Conservation (phyloP, 2,888 invertebrate species). For the Agonopterix alstromeriana region DNA sequence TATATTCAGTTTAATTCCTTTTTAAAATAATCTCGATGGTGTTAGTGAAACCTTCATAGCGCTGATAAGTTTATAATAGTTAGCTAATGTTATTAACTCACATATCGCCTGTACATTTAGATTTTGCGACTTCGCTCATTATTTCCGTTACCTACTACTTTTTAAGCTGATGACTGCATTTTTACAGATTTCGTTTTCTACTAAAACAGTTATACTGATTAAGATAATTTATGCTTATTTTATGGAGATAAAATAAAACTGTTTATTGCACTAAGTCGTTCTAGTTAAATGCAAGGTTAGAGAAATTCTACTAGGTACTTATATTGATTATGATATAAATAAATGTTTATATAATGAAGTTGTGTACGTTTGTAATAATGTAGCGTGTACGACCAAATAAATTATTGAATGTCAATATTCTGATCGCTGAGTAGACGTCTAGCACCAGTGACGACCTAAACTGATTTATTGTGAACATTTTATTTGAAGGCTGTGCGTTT, state of each 20-base stretch:
- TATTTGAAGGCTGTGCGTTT: conserved; percentile 36
- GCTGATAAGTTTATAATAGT: not conserved
- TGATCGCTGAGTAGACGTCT: conserved; percentile 34
- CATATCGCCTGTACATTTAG: conserved; percentile 29
- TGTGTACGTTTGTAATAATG: conserved; percentile 51
- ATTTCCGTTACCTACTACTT: conserved; percentile 22
- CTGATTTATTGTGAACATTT: conserved; percentile 18
- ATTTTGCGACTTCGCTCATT: conserved; percentile 16
- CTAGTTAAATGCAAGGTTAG: conserved; percentile 41
- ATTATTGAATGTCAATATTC: conserved; percentile 31
- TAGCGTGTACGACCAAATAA: conserved; percentile 57
- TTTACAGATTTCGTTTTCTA: conserved; percentile 21
- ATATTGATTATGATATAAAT: conserved; percentile 30
- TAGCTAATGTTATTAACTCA: conserved; percentile 19
- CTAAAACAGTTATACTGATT: conserved; percentile 19
- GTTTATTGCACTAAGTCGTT: conserved; percentile 45
- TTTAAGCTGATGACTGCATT: conserved; percentile 37
- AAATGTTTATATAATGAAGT: conserved; percentile 50
- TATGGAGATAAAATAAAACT: conserved; percentile 15
- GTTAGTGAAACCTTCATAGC: not conserved
- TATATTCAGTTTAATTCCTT: too few species aligned
- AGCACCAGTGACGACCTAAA: conserved; percentile 42
- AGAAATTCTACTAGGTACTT: conserved; percentile 38
- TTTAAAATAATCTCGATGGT: too few species aligned
- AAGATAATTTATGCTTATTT: conserved; percentile 14